Evolutionary conservation across 1,140 invertebrate genomes (phyloP), one percentile per base, ranked within the genome.

Genomic region (Aphaenogaster rudis): DNA sequence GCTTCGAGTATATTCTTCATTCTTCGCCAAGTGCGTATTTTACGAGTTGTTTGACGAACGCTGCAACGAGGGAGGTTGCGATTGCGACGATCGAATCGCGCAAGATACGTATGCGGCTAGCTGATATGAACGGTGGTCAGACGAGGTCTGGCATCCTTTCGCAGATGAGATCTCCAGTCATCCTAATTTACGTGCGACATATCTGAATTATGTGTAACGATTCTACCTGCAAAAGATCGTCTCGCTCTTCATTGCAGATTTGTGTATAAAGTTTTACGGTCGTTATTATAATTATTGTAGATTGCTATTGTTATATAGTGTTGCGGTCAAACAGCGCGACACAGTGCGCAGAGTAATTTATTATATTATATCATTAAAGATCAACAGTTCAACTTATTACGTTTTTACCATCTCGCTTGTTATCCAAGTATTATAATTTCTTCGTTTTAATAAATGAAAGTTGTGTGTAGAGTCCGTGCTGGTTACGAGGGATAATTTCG

Each of bases 211-310:
- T 69, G 13, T 71, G 39, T 74, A 36, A 48, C 33, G 15, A 84
- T 33, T 48, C 39, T 45, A 48, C 71, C 11, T 50, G 52, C 54
- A 39, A 76, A 39, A 71, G 33, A 61, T 50, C 11, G 28, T 84
- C 42, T 48, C 39, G 45, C 8, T 50, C 17, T 39, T 42, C 42
- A 54, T 28, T 57, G 50, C 17, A 71, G 79, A 81, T 36, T 48
- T 76, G 50, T 84, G 57, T 84, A 76, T 84, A 84, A 84, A 84
- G 52, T 45, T 69, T 48, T 71, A 81, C 15, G 54, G 7, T 63
- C 69, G 69, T 63, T 84, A 84, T 76, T 61, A 80, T 57, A 72
- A 82, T 82, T 74, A 80, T 42, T 80, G 39, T 84, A 76, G 54
- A 74, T 48, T 13, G 69, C 42, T 76, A 50, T 72, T 84, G 80